Evolutionary conservation across 1,140 invertebrate genomes (phyloP), one percentile per base, ranked within the genome.

Genomic region (Dolichoris vasculosae): DNA sequence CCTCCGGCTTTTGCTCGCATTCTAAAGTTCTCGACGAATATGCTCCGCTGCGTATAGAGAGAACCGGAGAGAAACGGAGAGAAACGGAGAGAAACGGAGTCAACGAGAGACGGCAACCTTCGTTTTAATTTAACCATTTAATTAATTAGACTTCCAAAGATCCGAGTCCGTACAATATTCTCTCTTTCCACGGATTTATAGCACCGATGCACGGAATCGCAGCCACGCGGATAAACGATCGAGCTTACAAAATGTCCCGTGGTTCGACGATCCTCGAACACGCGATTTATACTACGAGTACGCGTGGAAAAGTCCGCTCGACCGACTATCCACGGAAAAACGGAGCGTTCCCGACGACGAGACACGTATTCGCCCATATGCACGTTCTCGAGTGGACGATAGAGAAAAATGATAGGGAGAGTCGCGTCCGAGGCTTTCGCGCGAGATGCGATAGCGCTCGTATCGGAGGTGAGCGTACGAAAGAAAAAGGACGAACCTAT

Each of bases 71-170:
- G 23, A 43, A 7, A n/a, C 9, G 2, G 0, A 73, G 35, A n/a
- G 8, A 2, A 13, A n/a, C 30, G 20, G 64, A 17, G 64, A 32
- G 32, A 35, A 73, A 43, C 23, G 26, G 23, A 9, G 55, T 26
- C 23, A 59, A 2, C 55, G 55, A 26, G 40, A 43, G 20, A 40
- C 38, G 11, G 4, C 87, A 84, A 87, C 88, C 88, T 90, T 91
- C 87, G 85, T 91, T 92, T 93, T 90, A 91, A 91, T 91, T 92
- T 91, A 89, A 86, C 89, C 89, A 86, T 83, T 87, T 89, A 89
- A 92, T 92, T 91, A 92, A 93, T 92, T 92, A 91, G 88, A 91
- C 90, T 91, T 88, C 87, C 90, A 90, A 91, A 91, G 90, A 91
- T 89, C 82, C 80, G 88, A n/a, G 43, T 13, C 6, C 23, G 43